Evolutionary conservation across 2,888 invertebrate species (phyloP), one percentile per base, ranked within the genome.

Genomic region (Caenorhabditis uteleia): DNA sequence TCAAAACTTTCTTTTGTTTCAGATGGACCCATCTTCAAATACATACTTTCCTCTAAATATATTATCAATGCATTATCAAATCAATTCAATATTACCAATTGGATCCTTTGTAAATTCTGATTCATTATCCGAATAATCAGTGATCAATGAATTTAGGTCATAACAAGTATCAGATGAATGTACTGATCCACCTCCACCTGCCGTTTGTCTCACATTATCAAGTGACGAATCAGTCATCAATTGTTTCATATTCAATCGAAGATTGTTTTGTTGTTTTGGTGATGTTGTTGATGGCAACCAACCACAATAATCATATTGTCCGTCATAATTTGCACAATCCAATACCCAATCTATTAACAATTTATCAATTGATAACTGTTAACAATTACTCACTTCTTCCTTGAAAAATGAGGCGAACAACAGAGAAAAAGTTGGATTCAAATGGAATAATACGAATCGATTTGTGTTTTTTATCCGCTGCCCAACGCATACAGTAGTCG

Each of bases 401-500:
- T n/a, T 54, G 21, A 42, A 64, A 57, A 23, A 57, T 33, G 5
- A 64, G 43, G 7, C 53, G 43, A 21, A 54, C 64, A 27, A 53
- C 57, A 6, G 64, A 64, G 31, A 31, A 64, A 20, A 64, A 64
- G 25, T 64, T 57, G 7, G 57, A 48, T 36, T 64, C 48, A 42
- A 64, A 64, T 25, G 64, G 64, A 36, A 64, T 64, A 3, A 64
- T 53, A 39, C 36, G 46, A 6, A 45, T 46, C 12, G 64, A 57
- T 7, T 34, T 20, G 16, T 45, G 57, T 20, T 54, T 57, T 20
- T 48, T 26, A 45, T 57, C 64, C 27, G 53, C 43, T 8, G 44
- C 53, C 64, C 64, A 64, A 7, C 64, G 47, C 53, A 64, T 53
- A 39, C 53, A 53, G 47, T 47, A 57, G 25, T 57, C 64, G 36